Conservation (phyloP, 2,888 invertebrate species). For the Papilio demoleus region DNA sequence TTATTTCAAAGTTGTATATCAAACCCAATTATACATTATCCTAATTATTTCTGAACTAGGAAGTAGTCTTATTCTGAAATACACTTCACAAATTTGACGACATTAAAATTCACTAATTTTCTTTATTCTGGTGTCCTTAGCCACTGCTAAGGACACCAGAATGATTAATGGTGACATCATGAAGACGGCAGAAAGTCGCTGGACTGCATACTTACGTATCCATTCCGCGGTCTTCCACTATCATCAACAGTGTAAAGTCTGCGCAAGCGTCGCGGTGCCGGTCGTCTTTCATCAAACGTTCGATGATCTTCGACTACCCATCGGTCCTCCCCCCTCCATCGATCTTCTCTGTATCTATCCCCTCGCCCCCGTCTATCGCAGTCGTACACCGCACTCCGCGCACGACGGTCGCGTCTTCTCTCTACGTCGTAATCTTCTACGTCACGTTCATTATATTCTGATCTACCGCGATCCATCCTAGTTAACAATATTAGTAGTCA, state of each 20-base stretch:
- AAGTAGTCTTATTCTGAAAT: too few species aligned
- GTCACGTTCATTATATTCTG: constrained; percentile 68
- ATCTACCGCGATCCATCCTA: constrained; percentile 65
- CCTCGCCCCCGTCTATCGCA: constrained; percentile 57
- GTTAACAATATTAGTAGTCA: not conserved
- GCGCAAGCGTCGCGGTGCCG: constrained; percentile 53
- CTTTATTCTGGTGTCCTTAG: too few species aligned
- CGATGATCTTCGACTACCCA: constrained; percentile 47
- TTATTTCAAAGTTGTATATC: too few species aligned
- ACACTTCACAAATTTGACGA: too few species aligned
- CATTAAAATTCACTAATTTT: too few species aligned
- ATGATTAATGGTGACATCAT: too few species aligned
- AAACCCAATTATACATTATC: too few species aligned
- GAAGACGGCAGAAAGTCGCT: too few species aligned
- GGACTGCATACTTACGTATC: constrained; percentile 54
- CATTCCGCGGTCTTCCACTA: constrained; percentile 48
- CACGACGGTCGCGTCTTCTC: constrained; percentile 60
- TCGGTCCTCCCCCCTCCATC: constrained; percentile 50
- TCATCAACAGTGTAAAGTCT: constrained; percentile 70
- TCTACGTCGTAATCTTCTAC: constrained; percentile 56
- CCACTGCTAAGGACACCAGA: too few species aligned
- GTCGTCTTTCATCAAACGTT: constrained; percentile 49
- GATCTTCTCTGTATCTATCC: constrained; percentile 53
- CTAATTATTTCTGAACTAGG: too few species aligned
- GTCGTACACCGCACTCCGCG: constrained; percentile 68